Percentiles rank a stretch among this genome's conserved stretches.
Conservation (phyloP, 2,888 invertebrate genomes). For the Cephus sareptanus region DNA sequence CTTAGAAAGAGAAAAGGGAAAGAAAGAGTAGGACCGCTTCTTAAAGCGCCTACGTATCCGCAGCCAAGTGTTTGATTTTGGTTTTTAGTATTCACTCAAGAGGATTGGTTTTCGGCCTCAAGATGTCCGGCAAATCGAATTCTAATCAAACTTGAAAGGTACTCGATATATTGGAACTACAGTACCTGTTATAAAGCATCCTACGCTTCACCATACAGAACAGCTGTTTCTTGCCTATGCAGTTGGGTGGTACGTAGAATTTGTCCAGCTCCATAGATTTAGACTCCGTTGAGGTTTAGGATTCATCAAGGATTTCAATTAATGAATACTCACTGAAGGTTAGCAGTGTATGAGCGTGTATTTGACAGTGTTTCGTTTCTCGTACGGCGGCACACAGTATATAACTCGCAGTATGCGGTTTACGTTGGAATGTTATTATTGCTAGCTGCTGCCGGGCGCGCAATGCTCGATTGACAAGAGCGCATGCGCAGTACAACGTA, state of each 20-base stretch:
- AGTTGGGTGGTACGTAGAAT: neutral
- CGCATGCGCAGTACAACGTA: neutral
- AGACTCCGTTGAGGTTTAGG: neutral
- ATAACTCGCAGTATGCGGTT: constrained; percentile 58
- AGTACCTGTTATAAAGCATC: neutral
- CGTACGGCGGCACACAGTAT: constrained; percentile 59
- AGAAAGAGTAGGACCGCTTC: neutral
- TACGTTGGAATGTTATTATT: constrained; percentile 61
- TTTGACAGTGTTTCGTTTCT: constrained; percentile 61
- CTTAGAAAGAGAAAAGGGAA: neutral
- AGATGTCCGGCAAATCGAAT: constrained; percentile 21
- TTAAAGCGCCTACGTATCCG: neutral
- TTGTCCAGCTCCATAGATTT: neutral
- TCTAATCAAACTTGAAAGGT: constrained; percentile 8
- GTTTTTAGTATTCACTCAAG: constrained; percentile 20
- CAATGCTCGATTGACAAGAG: constrained; percentile 34
- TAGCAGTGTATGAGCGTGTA: constrained; percentile 65
- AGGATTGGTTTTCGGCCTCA: constrained; percentile 26
- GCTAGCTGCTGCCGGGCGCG: constrained; percentile 59
- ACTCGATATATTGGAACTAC: constrained; percentile 1
- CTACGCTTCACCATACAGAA: neutral
- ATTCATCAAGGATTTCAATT: neutral
- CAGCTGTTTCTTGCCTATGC: neutral
- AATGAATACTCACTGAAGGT: neutral
- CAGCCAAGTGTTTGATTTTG: constrained; percentile 38